Conservation (phyloP, 2,797 vertebrate species). For the Microctenopoma steveboyesi region DNA sequence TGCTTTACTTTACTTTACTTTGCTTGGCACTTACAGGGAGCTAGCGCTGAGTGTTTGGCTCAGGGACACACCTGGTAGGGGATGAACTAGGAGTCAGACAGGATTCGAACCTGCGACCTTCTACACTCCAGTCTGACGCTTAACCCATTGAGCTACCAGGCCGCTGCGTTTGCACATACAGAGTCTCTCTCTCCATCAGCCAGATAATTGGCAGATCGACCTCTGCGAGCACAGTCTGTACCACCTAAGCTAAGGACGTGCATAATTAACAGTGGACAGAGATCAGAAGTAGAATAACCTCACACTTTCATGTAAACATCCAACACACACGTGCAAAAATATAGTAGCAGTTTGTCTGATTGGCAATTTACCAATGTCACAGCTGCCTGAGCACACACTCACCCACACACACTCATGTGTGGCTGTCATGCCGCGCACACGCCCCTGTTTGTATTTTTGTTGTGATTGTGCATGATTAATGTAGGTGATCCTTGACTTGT, state of each 20-base stretch:
- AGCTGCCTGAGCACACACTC: constrained; percentile 12
- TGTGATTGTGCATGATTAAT: constrained; percentile 15
- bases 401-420: not conserved
- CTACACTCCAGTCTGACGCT: no score
- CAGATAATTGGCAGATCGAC: constrained; percentile 55
- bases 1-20: no score
- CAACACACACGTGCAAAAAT: not conserved
- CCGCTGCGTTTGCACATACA: not conserved
- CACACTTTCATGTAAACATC: not conserved
- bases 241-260: constrained; percentile 8
- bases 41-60: no score
- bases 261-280: not conserved
- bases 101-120: no score
- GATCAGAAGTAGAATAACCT: not conserved
- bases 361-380: constrained; percentile 5
- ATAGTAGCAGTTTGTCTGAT: constrained; percentile 3
- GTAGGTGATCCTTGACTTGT: constrained; percentile 25
- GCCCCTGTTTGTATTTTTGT: constrained; percentile 3
- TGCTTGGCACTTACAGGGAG: no score
- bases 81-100: no score
- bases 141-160: no score
- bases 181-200: constrained; percentile 29
- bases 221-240: constrained; percentile 11
- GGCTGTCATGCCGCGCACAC: not conserved
- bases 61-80: no score